Evolutionary conservation across 2,888 invertebrate genomes (phyloP).

Genomic region (Drosophila robusta): DNA sequence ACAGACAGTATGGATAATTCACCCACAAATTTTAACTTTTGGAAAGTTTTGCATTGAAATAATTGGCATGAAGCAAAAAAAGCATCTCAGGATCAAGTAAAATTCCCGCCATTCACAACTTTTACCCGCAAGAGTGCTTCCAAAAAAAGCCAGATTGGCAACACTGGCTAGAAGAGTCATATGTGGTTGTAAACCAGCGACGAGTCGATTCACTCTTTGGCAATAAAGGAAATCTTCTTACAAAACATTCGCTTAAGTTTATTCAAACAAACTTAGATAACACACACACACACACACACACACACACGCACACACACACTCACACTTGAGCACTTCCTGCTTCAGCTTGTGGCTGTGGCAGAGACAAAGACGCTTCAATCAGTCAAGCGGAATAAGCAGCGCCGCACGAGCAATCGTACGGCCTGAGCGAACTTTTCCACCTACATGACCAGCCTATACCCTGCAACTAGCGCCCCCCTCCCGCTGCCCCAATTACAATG

Average conservation of each 20-base stretch:
- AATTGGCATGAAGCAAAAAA: too few relatives aligned
- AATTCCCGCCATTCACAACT: too few relatives aligned
- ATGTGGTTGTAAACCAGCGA: constrained; percentile 61
- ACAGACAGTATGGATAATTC: too few relatives aligned
- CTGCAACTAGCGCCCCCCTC: not conserved
- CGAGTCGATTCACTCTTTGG: constrained; percentile 66
- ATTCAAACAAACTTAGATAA: constrained; percentile 82
- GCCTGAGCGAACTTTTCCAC: constrained; percentile 54
- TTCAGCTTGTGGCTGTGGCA: constrained; percentile 39
- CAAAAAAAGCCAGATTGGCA: not conserved
- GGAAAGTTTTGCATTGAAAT: too few relatives aligned
- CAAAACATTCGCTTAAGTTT: constrained; percentile 82
- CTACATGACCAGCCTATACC: constrained; percentile 4
- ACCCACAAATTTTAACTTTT: too few relatives aligned
- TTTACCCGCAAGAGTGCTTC: not conserved
- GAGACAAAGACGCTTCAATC: constrained; percentile 78
- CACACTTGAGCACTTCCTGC: constrained; percentile 14
- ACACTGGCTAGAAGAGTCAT: constrained; percentile 18
- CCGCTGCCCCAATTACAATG: constrained; percentile 67
- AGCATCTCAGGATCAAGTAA: too few relatives aligned
- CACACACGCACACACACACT: constrained; percentile 12
- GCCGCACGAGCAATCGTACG: constrained; percentile 64
- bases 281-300: constrained; percentile 43
- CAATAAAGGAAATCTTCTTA: constrained; percentile 80
- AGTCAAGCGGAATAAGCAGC: constrained; percentile 81